Evolutionary conservation across 2,888 invertebrate genomes (phyloP).

Genomic region (Philhelius pedissequus): DNA sequence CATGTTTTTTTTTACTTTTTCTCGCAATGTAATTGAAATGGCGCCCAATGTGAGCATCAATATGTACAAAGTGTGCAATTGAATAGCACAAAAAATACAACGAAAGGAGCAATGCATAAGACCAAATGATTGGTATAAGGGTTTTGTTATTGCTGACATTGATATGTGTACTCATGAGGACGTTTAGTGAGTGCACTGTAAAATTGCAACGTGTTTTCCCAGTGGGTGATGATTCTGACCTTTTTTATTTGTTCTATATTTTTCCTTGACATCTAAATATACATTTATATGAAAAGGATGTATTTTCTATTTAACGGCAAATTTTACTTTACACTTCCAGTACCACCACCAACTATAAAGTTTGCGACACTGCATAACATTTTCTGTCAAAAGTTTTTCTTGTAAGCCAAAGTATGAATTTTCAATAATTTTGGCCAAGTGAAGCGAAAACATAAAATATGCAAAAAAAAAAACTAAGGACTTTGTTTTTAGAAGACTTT

Average conservation of each 20-base stretch:
- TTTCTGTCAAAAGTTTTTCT: background rate
- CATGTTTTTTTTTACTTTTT: background rate
- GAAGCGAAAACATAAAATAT: conserved; percentile 8
- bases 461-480: background rate
- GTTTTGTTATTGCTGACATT: conserved; percentile 47
- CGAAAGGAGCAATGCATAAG: background rate
- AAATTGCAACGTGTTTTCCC: background rate
- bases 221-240: background rate
- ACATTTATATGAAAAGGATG: background rate
- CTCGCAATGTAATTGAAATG: background rate
- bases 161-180: conserved; percentile 47
- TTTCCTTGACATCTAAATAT: background rate
- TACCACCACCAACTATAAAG: no score
- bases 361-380: background rate
- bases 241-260: background rate
- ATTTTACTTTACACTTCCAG: background rate
- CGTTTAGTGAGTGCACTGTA: conserved; percentile 48
- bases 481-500: background rate
- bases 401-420: background rate
- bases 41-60: conserved; percentile 28
- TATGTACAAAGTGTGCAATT: background rate
- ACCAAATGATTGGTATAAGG: conserved; percentile 22
- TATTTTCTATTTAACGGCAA: background rate
- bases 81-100: background rate
- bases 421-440: conserved; percentile 47